Percentiles rank a stretch among this genome's conserved stretches.
Evolutionary conservation across 1,140 invertebrate species (phyloP).

Genomic region (Drosophila repletoides): DNA sequence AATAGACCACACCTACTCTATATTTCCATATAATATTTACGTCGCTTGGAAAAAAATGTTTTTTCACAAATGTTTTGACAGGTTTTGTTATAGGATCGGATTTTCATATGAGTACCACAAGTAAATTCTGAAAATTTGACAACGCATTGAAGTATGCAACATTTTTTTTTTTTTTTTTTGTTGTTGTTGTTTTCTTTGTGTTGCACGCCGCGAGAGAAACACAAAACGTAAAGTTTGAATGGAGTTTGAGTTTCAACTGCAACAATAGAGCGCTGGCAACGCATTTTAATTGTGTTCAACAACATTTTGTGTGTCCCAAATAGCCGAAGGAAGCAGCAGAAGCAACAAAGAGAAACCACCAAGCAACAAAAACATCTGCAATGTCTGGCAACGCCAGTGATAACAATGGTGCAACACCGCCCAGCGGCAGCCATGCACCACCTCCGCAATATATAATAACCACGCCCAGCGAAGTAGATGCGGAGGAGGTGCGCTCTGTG

Average conservation of each 20-base stretch:
- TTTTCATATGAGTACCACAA: neutral
- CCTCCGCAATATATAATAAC: constrained; percentile 81
- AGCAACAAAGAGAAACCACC: neutral
- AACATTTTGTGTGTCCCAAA: constrained; percentile 8
- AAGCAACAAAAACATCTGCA: neutral
- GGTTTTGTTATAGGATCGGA: neutral
- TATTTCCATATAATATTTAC: too few relatives aligned
- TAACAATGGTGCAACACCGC: constrained; percentile 16
- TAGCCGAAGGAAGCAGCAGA: neutral
- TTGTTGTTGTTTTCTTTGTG: too few relatives aligned
- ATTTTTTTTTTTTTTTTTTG: too few relatives aligned
- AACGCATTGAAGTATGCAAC: constrained; percentile 2
- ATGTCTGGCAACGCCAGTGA: constrained; percentile 31
- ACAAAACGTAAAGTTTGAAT: neutral
- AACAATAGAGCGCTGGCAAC: neutral
- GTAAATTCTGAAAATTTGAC: neutral
- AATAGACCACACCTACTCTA: too few relatives aligned
- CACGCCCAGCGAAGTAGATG: constrained; percentile 77
- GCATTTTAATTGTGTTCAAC: neutral
- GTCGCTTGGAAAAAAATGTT: too few relatives aligned
- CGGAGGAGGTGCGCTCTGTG: constrained; percentile 71
- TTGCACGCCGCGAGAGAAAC: neutral
- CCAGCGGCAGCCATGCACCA: constrained; percentile 12
- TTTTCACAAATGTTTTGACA: too few relatives aligned
- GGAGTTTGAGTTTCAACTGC: constrained; percentile 17